Percentiles rank a stretch among this genome's conserved stretches.
Evolutionary conservation across 2,888 invertebrate species (phyloP).

Genomic region (Cacoxenus indagator): DNA sequence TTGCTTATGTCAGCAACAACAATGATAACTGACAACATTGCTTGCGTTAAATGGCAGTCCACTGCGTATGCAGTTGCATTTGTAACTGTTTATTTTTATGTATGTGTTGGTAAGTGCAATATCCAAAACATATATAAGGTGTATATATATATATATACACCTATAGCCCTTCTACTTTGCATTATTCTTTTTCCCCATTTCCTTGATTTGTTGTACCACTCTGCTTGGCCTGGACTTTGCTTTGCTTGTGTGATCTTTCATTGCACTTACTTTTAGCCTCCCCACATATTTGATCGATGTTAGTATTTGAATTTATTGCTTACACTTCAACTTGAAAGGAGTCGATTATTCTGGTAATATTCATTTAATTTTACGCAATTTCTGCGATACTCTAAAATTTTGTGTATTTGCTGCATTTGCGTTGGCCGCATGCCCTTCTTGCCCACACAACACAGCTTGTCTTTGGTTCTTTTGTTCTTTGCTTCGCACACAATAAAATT

Average conservation of each 20-base stretch:
- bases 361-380: too few relatives aligned
- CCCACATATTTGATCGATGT: too few relatives aligned
- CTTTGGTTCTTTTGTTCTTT: too few relatives aligned
- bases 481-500: too few relatives aligned
- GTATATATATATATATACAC: neutral
- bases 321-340: too few relatives aligned
- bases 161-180: slow-evolving; percentile 13
- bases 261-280: slow-evolving; percentile 9
- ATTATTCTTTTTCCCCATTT: slow-evolving; percentile 24
- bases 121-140: slow-evolving; percentile 45
- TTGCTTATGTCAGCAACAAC: slow-evolving; percentile 14
- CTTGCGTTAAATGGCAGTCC: slow-evolving; percentile 12
- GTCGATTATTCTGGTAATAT: too few relatives aligned
- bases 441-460: too few relatives aligned
- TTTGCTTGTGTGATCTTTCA: slow-evolving; percentile 38
- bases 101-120: slow-evolving; percentile 32
- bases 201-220: slow-evolving; percentile 11
- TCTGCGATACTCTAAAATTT: too few relatives aligned
- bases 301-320: too few relatives aligned
- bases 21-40: slow-evolving; percentile 22
- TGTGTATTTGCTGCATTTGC: too few relatives aligned
- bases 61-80: slow-evolving; percentile 54
- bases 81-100: slow-evolving; percentile 6
- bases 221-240: slow-evolving; percentile 9
- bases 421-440: too few relatives aligned